A percentile compares a stretch with the other conserved stretches of the same genome.
Evolutionary conservation across 2,888 invertebrate genomes (phyloP).

Genomic region (Drosophila meridiana): DNA sequence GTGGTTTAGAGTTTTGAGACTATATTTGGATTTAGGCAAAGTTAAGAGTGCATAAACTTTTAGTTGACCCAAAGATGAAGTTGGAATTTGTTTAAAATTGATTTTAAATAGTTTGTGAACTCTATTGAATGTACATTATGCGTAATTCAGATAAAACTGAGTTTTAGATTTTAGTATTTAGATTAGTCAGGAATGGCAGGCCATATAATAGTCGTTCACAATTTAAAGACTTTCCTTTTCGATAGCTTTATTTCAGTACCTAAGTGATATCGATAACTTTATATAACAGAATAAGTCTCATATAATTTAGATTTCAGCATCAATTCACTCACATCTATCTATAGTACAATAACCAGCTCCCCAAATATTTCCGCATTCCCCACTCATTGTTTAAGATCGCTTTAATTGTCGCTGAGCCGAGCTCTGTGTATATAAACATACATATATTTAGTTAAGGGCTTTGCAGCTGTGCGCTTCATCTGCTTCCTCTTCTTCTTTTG

Average conservation of each 20-base stretch:
- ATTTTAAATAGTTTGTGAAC: too few relatives aligned
- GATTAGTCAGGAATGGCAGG: too few relatives aligned
- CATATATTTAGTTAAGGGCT: constrained; percentile 10
- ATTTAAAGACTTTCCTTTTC: too few relatives aligned
- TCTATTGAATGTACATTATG: too few relatives aligned
- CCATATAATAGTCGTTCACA: too few relatives aligned
- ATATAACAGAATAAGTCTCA: too few relatives aligned
- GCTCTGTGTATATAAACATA: not conserved
- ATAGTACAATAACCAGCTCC: too few relatives aligned
- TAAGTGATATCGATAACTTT: too few relatives aligned
- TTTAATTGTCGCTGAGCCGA: constrained; percentile 14
- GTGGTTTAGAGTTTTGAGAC: not conserved
- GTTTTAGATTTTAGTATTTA: too few relatives aligned
- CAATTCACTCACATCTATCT: not conserved
- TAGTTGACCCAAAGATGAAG: not conserved
- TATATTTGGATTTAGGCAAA: not conserved
- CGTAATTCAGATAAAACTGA: too few relatives aligned
- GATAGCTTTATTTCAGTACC: too few relatives aligned
- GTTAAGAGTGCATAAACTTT: not conserved
- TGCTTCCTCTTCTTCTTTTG: not conserved
- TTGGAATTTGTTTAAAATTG: not conserved
- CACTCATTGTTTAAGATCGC: not conserved
- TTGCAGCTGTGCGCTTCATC: not conserved
- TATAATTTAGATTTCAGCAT: too few relatives aligned
- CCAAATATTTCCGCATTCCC: not conserved